Evolutionary conservation across 2,113 vertebrate genomes (phyloP).

Genomic region (Xenopus borealis): DNA sequence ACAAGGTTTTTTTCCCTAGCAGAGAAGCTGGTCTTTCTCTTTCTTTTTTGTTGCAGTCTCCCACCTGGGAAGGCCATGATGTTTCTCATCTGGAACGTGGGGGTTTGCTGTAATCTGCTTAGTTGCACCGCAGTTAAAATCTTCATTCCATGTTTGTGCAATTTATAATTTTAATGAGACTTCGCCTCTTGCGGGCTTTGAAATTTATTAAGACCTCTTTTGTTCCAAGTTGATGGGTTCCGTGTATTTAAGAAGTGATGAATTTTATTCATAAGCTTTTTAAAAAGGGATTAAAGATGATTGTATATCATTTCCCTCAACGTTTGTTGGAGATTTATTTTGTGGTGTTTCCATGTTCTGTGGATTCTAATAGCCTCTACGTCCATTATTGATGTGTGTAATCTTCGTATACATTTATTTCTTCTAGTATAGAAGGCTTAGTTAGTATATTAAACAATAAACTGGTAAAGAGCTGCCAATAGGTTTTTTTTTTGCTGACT

Average conservation of each 20-base stretch:
- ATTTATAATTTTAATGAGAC: constrained; percentile 97
- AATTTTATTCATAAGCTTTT: constrained; percentile 83
- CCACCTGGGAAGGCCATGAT: constrained; percentile 91
- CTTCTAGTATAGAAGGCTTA: no score
- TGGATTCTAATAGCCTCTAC: no score
- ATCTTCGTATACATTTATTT: no score
- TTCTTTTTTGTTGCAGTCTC: constrained; percentile 86
- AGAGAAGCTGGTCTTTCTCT: constrained; percentile 67
- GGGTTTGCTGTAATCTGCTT: constrained; percentile 94
- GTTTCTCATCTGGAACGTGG: constrained; percentile 96
- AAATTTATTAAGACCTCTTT: constrained; percentile 90
- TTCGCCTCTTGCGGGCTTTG: constrained; percentile 86
- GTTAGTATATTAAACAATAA: no score
- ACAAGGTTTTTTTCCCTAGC: constrained; percentile 78
- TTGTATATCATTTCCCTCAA: constrained; percentile 73
- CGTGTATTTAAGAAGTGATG: constrained; percentile 91
- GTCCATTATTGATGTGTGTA: no score
- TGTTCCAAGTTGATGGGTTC: constrained; percentile 91
- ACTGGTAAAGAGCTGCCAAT: no score
- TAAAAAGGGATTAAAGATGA: constrained; percentile 76
- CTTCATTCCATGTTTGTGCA: constrained; percentile 95
- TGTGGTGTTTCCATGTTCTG: not conserved
- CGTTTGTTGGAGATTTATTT: constrained; percentile 60
- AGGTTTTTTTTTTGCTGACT: no score
- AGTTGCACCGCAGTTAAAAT: constrained; percentile 87